Evolutionary conservation across 2,797 vertebrate species (phyloP), one percentile per base, ranked within the genome.

Genomic region (Dryobates pubescens): DNA sequence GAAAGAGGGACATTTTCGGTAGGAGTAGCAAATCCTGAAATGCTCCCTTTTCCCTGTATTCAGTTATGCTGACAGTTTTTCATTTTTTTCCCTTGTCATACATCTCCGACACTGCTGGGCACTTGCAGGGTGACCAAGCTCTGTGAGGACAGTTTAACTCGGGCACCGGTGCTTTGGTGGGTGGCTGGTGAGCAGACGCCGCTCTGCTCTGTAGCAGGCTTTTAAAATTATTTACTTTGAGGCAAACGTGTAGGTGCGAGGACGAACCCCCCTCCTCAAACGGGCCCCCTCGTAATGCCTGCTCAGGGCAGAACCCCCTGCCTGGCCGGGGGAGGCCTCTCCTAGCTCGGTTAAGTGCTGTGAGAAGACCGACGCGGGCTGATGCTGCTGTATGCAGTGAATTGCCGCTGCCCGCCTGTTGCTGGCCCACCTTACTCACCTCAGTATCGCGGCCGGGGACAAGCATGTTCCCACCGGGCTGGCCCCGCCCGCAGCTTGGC

Each of bases 1-100:
- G 98, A 47, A 98, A 96, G 38, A 97, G 94, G 9, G 98, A 97
- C 2, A 98, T 98, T 11, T 97, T 97, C 20, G 97, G 90, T 64
- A 98, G 95, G 80, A 96, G 98, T 69, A 98, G 98, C 87, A 98
- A 95, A 56, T 94, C 97, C 63, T 84, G 96, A 89, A 98, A 98
- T 0, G 98, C 98, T 34, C 97, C 97, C 4, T 98, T 96, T 56
- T 97, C 97, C 34, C 98, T 94, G 94, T 97, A 92, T 4, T 97
- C 96, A 29, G 98, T 91, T 17, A 97, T 86, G 80, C 96, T 98
- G 82, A 85, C 26, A 1, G 97, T 96, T 43, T 38, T 38, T 13
- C 38, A 17, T 43, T 87, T 98, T 76, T 77, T 97, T 97, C 49
- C 41, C 16, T 36, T 36, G 16, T 17, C 41, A 17, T 14, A 43